phyloP scores from a whole-genome alignment of 2,888 invertebrate species.

The Habrosyne pyritoides region DNA sequence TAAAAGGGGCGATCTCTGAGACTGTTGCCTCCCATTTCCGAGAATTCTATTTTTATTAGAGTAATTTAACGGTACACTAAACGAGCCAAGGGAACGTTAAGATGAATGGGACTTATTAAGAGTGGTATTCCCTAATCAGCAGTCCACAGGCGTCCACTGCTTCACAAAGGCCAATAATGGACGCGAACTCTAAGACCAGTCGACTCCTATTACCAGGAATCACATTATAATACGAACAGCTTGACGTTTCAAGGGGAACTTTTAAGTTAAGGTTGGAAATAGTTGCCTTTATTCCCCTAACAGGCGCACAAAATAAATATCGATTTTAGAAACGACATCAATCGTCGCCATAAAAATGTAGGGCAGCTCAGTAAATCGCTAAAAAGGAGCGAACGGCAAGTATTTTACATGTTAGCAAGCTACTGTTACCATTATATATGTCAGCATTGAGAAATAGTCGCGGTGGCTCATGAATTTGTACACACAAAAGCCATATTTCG shows the following conservation, averaged over 20 bases:
- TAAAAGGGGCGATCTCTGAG: too few relatives aligned
- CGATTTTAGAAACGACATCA: neutral
- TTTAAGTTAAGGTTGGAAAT: neutral
- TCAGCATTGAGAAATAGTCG: neutral
- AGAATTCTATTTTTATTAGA: too few relatives aligned
- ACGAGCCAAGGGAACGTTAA: too few relatives aligned
- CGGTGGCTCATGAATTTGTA: neutral
- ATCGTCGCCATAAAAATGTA: neutral
- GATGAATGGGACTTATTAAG: too few relatives aligned
- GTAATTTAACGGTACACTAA: too few relatives aligned
- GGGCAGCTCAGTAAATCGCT: neutral
- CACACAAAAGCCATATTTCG: neutral
- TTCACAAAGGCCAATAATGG: too few relatives aligned
- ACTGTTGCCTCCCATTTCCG: too few relatives aligned
- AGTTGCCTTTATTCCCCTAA: neutral
- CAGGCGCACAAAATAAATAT: neutral
- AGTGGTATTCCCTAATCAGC: too few relatives aligned
- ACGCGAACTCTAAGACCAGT: neutral
- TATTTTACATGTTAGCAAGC: neutral
- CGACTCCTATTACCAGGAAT: neutral
- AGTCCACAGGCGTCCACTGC: too few relatives aligned
- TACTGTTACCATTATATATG: neutral
- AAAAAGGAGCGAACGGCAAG: neutral
- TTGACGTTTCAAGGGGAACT: neutral
- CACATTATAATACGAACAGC: neutral